Percentiles rank a stretch among this genome's conserved stretches.
These are phyloP conservation scores for Nymphicus hollandicus DNA, from an alignment of 2,113 vertebrate species.

Conservation along the genomic window DNA sequence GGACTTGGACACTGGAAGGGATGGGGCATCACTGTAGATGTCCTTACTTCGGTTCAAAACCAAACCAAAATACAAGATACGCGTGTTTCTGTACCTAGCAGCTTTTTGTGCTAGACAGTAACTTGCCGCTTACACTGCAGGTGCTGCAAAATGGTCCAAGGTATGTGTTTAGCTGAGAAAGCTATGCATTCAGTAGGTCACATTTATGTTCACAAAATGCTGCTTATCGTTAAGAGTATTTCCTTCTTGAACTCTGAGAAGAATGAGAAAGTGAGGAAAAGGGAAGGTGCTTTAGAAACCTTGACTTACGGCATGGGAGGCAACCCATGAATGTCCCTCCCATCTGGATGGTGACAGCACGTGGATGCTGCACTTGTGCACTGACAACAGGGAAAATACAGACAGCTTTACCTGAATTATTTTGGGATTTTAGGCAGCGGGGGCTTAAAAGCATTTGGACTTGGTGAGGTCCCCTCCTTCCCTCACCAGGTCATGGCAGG, in stretches of 20 bases:
- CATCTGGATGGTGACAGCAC: accelerated
- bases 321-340: background rate
- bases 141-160: background rate
- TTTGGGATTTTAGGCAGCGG: background rate
- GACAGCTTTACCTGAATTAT: background rate
- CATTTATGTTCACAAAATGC: background rate
- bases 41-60: background rate
- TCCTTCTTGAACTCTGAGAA: background rate
- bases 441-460: background rate
- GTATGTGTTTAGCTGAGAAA: accelerated
- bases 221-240: background rate
- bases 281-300: background rate
- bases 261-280: background rate
- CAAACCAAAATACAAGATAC: background rate
- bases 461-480: background rate
- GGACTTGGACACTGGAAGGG: background rate
- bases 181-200: background rate
- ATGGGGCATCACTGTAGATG: background rate
- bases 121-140: accelerated
- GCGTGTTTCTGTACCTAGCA: accelerated
- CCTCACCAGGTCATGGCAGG: background rate
- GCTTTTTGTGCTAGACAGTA: background rate
- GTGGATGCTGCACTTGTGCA: background rate
- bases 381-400: background rate
- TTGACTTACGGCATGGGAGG: background rate